phyloP scores from a whole-genome alignment of 2,888 invertebrate genomes.

The Deroplatys truncata region DNA sequence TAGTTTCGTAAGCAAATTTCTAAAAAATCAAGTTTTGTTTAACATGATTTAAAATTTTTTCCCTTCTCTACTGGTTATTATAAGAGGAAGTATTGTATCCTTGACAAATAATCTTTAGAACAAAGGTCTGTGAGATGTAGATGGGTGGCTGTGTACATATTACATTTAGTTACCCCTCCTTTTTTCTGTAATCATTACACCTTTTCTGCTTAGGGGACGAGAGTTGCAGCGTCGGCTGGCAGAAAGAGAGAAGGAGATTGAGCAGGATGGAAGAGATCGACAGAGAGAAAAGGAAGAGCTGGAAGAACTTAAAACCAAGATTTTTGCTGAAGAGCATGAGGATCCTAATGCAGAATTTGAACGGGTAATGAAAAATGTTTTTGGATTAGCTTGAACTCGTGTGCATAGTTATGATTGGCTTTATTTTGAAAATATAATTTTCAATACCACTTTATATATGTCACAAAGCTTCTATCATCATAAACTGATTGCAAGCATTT shows the following conservation, averaged over 20 bases:
- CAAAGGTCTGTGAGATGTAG: too few species aligned
- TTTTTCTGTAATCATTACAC: too few species aligned
- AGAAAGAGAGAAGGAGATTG: conserved; percentile 90
- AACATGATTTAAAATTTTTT: too few species aligned
- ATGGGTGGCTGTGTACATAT: too few species aligned
- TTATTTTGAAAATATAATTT: neutral
- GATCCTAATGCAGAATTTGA: conserved; percentile 65
- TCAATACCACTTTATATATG: neutral
- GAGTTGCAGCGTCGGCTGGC: conserved; percentile 86
- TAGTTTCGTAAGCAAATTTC: too few species aligned
- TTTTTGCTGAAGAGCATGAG: conserved; percentile 62
- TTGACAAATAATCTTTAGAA: too few species aligned
- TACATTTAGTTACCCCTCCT: too few species aligned
- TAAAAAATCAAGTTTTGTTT: too few species aligned
- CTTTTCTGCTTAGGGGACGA: conserved; percentile 56
- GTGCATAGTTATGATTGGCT: neutral
- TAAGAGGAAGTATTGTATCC: too few species aligned
- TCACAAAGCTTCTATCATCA: neutral
- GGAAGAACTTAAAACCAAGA: conserved; percentile 73
- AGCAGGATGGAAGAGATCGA: conserved; percentile 85
- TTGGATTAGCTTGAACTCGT: neutral
- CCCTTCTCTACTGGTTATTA: too few species aligned
- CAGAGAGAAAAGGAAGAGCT: conserved; percentile 85
- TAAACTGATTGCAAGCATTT: neutral
- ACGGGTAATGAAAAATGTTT: conserved; percentile 44